A percentile compares a stretch with the other conserved stretches of the same genome.
Conservation (phyloP, 2,888 invertebrate species). For the Falcaria lacertinaria region DNA sequence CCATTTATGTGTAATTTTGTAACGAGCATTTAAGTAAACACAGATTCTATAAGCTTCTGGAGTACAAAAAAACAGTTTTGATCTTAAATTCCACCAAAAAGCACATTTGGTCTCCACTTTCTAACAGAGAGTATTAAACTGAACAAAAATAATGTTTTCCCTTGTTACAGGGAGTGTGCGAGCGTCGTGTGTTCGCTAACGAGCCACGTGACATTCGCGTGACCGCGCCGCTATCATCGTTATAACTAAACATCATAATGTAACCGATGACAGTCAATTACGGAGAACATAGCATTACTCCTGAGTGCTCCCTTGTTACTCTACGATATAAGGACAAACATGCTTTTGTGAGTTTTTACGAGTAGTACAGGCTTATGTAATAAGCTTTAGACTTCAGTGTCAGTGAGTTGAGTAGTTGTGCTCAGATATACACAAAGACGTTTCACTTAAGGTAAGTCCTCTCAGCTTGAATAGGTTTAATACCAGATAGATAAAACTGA, state of each 20-base stretch:
- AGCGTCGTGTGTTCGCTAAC: slow-evolving; percentile 24
- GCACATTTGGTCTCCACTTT: not conserved
- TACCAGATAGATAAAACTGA: too few species aligned
- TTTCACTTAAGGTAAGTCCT: not conserved
- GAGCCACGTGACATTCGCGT: slow-evolving; percentile 54
- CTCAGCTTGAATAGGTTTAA: not conserved
- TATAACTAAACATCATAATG: slow-evolving; percentile 24
- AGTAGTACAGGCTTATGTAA: not conserved
- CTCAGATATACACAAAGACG: not conserved
- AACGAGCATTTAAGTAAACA: too few species aligned
- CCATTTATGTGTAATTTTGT: too few species aligned
- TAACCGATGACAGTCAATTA: slow-evolving; percentile 42
- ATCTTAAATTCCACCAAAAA: not conserved
- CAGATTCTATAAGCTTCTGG: too few species aligned
- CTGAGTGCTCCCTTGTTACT: slow-evolving; percentile 7
- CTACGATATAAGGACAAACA: not conserved
- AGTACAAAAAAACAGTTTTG: too few species aligned
- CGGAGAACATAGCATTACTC: slow-evolving; percentile 15
- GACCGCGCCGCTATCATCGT: slow-evolving; percentile 32
- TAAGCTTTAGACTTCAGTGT: not conserved
- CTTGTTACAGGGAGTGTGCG: slow-evolving; percentile 35
- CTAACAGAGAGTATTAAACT: slow-evolving; percentile 1
- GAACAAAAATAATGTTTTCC: slow-evolving; percentile 18
- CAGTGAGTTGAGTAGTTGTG: not conserved
- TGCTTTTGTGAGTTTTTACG: not conserved